Percentiles rank a stretch among this genome's conserved stretches.
Evolutionary conservation across 23 tunicate genomes (phyloP).

Genomic region (Halocynthia aurantium): DNA sequence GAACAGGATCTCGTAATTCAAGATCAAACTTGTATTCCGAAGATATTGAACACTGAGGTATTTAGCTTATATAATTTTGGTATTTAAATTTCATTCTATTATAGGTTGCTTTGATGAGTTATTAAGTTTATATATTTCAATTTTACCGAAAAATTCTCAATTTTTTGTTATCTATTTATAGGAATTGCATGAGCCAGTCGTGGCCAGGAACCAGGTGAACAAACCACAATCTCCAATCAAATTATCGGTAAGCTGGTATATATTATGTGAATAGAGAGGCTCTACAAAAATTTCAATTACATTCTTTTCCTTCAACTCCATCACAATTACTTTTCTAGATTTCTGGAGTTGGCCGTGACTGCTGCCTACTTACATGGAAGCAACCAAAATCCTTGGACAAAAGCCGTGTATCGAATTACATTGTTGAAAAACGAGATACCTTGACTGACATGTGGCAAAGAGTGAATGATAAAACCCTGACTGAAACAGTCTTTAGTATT

Average conservation of each 20-base stretch:
- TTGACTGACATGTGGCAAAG: constrained; percentile 67
- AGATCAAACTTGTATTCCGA: constrained; percentile 74
- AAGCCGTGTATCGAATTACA: constrained; percentile 43
- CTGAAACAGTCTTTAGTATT: constrained; percentile 69
- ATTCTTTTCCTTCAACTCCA: no score
- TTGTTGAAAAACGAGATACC: constrained; percentile 72
- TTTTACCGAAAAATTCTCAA: neutral
- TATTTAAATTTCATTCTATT: neutral
- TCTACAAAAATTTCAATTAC: no score
- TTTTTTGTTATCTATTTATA: neutral
- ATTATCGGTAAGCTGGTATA: constrained; percentile 13
- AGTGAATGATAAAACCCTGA: constrained; percentile 63
- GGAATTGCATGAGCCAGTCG: constrained; percentile 26
- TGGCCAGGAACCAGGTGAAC: constrained; percentile 54
- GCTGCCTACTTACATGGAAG: constrained; percentile 86
- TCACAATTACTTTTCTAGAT: neutral
- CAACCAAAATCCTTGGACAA: constrained; percentile 70
- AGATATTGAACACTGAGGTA: neutral
- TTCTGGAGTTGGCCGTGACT: constrained; percentile 59
- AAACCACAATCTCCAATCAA: constrained; percentile 62
- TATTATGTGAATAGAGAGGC: no score
- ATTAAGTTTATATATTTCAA: neutral
- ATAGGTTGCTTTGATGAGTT: neutral
- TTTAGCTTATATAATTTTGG: neutral
- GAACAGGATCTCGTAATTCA: constrained; percentile 37